Evolutionary conservation across 1,140 invertebrate genomes (phyloP), one percentile per base, ranked within the genome.

Genomic region (Penaeus vannamei): DNA sequence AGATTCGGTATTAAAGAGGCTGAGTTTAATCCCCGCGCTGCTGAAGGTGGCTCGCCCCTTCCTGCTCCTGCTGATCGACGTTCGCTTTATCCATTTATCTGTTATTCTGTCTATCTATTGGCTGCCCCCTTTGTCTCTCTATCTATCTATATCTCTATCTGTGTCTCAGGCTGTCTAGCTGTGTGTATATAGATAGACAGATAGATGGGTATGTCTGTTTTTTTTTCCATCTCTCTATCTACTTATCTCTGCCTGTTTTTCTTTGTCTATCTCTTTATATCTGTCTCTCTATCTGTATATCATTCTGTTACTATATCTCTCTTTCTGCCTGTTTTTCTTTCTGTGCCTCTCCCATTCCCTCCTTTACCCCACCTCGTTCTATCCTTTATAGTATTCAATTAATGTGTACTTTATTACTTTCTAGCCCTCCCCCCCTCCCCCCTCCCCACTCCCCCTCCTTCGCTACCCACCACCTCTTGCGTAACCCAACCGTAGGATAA

Each of bases 211-310:
- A 36, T 1, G 8, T 53, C 53, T 53, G 12, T 17, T 12, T 53
- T 17, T 53, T 17, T 53, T 1, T 53, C 53, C 17, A 14, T 84
- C 83, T 46, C 36, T 69, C 61, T 69, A 53, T 53, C 53, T 53
- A 12, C 14, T 17, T 17, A 53, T 61, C 22, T 83, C 22, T 83
- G 4, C 42, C 22, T 61, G 0, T 83, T 8, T 61, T 4, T 61
- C 22, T n/a, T 8, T n/a, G 20, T 61, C 5, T 61, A 60, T 32
- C 60, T 64, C 64, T 64, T 26, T 64, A 84, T 64, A 19, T 64
- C 60, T 62, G 62, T 62, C 59, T 64, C 60, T 64, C 60, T 62
- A 60, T 62, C 59, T 62, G 42, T 62, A 60, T 62, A 83, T 62
- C 59, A 29, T 36, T 62, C 60, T 62, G 60, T 36, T 26, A 2